Conservation (phyloP, 2,113 vertebrate genomes). For the Vombatus ursinus region DNA sequence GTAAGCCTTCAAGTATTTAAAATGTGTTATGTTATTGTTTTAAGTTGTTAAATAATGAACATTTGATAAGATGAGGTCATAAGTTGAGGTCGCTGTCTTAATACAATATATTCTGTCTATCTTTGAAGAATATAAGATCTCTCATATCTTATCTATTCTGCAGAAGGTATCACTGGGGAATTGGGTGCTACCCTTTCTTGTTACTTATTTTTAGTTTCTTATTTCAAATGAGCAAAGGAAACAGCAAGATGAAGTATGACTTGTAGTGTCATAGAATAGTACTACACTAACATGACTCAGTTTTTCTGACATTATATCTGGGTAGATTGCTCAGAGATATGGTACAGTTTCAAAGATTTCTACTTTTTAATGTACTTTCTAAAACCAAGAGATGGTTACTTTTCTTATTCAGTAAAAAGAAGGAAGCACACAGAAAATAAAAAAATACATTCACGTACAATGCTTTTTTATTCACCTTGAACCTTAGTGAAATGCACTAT, state of each 20-base stretch:
- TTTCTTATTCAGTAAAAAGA: background rate
- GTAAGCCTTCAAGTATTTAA: no score
- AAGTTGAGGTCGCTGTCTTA: background rate
- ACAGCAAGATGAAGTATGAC: background rate
- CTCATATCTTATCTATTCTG: background rate
- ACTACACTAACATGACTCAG: background rate
- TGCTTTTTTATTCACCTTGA: background rate
- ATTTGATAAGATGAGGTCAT: no score
- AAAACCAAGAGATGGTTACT: background rate
- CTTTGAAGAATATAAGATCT: background rate
- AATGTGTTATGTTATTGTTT: background rate
- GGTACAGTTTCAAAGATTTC: no score
- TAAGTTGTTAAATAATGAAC: background rate
- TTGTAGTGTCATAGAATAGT: background rate
- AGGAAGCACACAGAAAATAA: background rate
- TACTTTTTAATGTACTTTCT: no score
- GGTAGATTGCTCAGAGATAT: background rate
- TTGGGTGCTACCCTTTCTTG: background rate
- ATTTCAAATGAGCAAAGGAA: background rate
- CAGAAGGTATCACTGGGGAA: background rate
- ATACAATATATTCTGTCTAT: background rate
- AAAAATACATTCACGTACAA: background rate
- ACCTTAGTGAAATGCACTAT: background rate
- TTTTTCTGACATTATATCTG: background rate
- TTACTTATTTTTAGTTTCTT: background rate